phyloP scores from a whole-genome alignment of 2,888 invertebrate species.

The Scaptomyza cyrtandrae region DNA sequence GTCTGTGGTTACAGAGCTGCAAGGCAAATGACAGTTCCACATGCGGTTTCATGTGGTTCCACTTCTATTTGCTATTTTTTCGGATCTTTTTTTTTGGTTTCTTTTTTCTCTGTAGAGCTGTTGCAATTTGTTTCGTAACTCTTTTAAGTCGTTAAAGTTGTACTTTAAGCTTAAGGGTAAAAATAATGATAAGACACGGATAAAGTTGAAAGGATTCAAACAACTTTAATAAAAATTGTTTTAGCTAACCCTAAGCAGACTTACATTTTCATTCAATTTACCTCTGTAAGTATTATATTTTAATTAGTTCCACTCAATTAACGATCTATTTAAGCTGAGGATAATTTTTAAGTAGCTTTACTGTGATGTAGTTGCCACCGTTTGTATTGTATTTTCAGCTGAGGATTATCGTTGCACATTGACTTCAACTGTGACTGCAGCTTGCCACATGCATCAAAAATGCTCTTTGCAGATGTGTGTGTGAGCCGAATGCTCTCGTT shows the following conservation, averaged over 20 bases:
- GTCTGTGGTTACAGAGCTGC: slow-evolving; percentile 59
- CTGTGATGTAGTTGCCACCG: slow-evolving; percentile 34
- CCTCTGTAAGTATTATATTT: neutral
- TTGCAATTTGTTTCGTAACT: slow-evolving; percentile 6
- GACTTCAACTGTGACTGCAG: slow-evolving; percentile 37
- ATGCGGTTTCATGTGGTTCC: slow-evolving; percentile 48
- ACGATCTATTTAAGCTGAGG: slow-evolving; percentile 16
- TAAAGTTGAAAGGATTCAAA: neutral
- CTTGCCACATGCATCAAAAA: slow-evolving; percentile 59
- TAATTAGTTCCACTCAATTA: slow-evolving; percentile 22
- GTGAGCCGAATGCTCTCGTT: slow-evolving; percentile 34
- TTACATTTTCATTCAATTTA: neutral
- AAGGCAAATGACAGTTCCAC: slow-evolving; percentile 56
- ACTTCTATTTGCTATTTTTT: slow-evolving; percentile 2
- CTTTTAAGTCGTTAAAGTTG: slow-evolving; percentile 11
- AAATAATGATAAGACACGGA: neutral
- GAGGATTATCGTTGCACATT: slow-evolving; percentile 54
- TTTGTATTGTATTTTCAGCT: slow-evolving; percentile 46
- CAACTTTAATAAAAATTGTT: too few species aligned
- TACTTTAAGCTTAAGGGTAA: neutral
- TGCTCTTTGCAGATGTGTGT: slow-evolving; percentile 56
- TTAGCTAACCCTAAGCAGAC: too few species aligned
- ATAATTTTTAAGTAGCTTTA: slow-evolving; percentile 18
- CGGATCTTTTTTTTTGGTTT: too few species aligned
- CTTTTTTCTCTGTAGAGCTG: too few species aligned